Percentiles rank a stretch among this genome's conserved stretches.
These are phyloP conservation scores for Synaphobranchus kaupii DNA, from an alignment of 2,797 vertebrate species.

Conservation along the genomic window DNA sequence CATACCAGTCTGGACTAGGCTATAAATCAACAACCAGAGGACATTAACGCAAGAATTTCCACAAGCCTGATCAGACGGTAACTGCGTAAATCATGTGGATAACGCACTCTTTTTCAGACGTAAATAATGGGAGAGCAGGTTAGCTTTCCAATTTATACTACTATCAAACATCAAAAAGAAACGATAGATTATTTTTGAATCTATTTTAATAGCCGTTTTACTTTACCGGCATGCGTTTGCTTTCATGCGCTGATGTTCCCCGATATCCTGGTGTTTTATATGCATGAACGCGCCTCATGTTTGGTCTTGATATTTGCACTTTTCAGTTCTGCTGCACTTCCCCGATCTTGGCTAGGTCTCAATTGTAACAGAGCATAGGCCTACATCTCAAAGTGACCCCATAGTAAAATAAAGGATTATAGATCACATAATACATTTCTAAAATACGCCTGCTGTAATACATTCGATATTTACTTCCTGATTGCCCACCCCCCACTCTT, in stretches of 20 bases:
- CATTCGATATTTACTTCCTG: neutral
- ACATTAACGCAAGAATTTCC: neutral
- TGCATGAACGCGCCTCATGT: neutral
- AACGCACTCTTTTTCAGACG: neutral
- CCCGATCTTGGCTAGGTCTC: neutral
- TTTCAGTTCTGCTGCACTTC: neutral
- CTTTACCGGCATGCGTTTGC: neutral
- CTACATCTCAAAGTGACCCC: neutral
- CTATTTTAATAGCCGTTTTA: neutral
- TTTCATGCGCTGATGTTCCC: neutral
- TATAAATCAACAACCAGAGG: neutral
- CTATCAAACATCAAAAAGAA: neutral
- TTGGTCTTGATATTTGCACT: neutral
- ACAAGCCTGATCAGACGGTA: neutral
- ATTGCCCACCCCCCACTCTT: neutral
- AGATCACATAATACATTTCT: neutral
- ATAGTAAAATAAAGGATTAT: neutral
- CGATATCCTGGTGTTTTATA: neutral
- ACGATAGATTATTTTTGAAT: neutral
- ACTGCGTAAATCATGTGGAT: neutral
- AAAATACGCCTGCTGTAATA: neutral
- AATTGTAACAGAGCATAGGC: neutral
- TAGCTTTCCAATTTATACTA: neutral
- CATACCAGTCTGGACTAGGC: neutral
- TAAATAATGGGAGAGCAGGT: neutral